A percentile compares a stretch with the other conserved stretches of the same genome.
Conservation (phyloP, 2,797 vertebrate genomes). For the Spheniscus humboldti region DNA sequence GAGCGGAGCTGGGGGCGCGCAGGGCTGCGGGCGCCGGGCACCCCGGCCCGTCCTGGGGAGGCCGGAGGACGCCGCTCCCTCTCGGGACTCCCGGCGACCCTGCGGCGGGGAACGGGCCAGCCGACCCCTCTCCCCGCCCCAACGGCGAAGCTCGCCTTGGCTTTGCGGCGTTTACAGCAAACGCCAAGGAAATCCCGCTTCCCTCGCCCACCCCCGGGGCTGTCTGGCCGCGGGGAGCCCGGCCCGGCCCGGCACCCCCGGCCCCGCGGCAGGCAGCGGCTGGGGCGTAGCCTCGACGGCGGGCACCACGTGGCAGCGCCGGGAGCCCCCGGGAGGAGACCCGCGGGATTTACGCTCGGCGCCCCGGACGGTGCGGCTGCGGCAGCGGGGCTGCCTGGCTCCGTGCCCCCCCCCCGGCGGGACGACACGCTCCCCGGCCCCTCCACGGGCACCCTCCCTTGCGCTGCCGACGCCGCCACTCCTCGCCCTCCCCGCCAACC, state of each 20-base stretch:
- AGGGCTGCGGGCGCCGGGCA: neutral
- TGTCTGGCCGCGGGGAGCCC: neutral
- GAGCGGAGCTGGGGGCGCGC: too few species aligned
- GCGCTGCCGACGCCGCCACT: neutral
- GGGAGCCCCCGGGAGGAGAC: neutral
- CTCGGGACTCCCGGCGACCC: neutral
- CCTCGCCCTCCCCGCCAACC: neutral
- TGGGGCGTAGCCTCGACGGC: neutral
- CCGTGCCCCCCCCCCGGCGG: neutral
- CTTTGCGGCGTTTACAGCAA: neutral
- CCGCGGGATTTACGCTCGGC: neutral
- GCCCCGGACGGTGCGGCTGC: neutral
- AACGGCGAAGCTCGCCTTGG: neutral
- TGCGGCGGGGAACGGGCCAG: neutral
- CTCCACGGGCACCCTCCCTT: neutral
- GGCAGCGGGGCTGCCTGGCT: neutral
- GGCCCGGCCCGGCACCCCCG: too few species aligned
- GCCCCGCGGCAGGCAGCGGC: too few species aligned
- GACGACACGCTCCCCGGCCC: fast-evolving
- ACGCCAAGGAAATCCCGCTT: neutral
- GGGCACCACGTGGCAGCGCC: neutral
- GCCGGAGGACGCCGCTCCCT: neutral
- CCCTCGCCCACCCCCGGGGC: neutral
- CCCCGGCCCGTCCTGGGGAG: neutral
- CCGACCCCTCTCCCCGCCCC: neutral